Base-by-base conservation (phyloP, 2,113 vertebrate species). In the Carlito syrichta region DNA sequence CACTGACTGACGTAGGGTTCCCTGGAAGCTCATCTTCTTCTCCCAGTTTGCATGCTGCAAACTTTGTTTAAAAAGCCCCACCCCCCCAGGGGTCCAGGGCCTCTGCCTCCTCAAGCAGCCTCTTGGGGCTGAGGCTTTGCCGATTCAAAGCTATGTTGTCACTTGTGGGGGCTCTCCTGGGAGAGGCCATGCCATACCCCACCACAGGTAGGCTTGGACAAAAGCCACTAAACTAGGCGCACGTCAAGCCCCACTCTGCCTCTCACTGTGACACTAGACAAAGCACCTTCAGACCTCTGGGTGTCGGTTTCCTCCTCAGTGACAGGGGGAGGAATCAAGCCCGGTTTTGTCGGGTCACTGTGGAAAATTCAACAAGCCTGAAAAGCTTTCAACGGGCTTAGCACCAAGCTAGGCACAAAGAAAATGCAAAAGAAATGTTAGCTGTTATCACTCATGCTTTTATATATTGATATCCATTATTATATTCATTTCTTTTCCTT, bases 141-240 rank as follows among this genome's bases (percentile, higher is more conserved):
- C 16, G 58, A 54, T 14, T 58, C 38, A 22, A 45, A 86, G 45
- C 86, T 69, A 1, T n/a, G 60, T 8, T 1, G 10, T 83, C 79
- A 16, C 8, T 8, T 1, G 2, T 8, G 17, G 35, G 85, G 35
- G 38, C 22, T 27, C 38, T 20, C 14, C 8, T 2, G 6, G 38
- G 19, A 6, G 13, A n/a, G 83, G 20, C 2, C 10, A 16, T 3
- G 11, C 27, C n/a, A 1, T 0, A 2, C 10, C 77, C 66, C 68
- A 6, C 45, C 23, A 10, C 9, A 22, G 62, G 40, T 30, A 62
- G 9, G 32, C 74, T 43, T 38, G 69, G 38, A 52, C 27, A 85
- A 82, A 96, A 48, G 30, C 40, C 69, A 79, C 35, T 48, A 71
- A 91, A 68, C 43, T 38, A 88, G 60, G 40, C 19, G 73, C 14